Evolutionary conservation across 2,797 vertebrate genomes (phyloP).

Genomic region (Synanceia verrucosa): DNA sequence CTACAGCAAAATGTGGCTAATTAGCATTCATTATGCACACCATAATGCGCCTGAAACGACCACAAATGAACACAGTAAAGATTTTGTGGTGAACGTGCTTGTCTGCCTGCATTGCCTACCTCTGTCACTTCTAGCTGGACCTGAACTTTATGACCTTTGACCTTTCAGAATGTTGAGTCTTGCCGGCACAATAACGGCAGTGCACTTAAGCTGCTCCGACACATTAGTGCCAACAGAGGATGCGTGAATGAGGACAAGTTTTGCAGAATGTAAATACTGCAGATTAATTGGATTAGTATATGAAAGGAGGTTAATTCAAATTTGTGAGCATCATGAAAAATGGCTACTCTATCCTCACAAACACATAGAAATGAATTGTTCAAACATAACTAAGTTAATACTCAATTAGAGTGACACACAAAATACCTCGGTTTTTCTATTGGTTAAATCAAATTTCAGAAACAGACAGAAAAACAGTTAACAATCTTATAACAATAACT

Average conservation of each 20-base stretch:
- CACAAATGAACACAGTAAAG: not conserved
- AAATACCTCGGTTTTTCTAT: not conserved
- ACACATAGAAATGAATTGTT: not conserved
- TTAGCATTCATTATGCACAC: not conserved
- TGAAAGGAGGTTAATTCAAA: not conserved
- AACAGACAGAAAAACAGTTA: slow-evolving; percentile 3
- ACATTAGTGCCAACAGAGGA: slow-evolving; percentile 44
- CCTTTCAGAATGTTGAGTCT: slow-evolving; percentile 70
- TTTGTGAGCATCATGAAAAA: not conserved
- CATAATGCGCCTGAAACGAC: not conserved
- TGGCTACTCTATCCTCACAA: not conserved
- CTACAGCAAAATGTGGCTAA: not conserved
- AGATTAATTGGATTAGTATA: not conserved
- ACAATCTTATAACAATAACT: too few relatives aligned
- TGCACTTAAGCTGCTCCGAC: slow-evolving; percentile 12
- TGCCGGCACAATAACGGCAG: slow-evolving; percentile 25
- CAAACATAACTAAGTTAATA: not conserved
- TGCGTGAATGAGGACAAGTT: slow-evolving; percentile 27
- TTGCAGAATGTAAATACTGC: not conserved
- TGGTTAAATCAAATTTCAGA: not conserved
- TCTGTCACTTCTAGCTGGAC: slow-evolving; percentile 18
- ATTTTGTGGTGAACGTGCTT: not conserved
- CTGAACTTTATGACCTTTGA: slow-evolving; percentile 53
- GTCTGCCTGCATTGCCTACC: slow-evolving; percentile 6
- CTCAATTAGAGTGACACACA: too few relatives aligned